A percentile compares a stretch with the other conserved stretches of the same genome.
phyloP scores from a whole-genome alignment of 2,888 invertebrate genomes.

The Agriopis marginaria region DNA sequence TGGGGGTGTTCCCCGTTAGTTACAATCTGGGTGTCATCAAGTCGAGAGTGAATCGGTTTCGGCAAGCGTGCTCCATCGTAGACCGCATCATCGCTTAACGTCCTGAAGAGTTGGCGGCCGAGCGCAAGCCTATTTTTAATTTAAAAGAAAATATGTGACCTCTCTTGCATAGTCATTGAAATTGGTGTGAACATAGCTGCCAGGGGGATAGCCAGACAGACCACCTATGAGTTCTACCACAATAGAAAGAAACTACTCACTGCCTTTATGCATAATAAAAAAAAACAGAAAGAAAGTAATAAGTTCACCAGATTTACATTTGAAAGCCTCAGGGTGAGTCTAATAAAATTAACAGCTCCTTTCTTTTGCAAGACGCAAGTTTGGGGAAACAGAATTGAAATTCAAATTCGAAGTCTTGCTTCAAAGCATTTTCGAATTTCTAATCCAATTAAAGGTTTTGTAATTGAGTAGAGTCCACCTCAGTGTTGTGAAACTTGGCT shows the following conservation, averaged over 20 bases:
- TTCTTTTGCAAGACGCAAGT: conserved; percentile 66
- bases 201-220: too few relatives aligned
- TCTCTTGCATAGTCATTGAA: too few relatives aligned
- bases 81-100: too few relatives aligned
- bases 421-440: conserved; percentile 65
- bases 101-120: too few relatives aligned
- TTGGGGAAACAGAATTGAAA: conserved; percentile 75
- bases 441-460: conserved; percentile 75
- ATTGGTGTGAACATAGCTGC: not conserved
- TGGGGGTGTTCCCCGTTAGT: too few relatives aligned
- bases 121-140: too few relatives aligned
- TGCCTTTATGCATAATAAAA: not conserved
- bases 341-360: conserved; percentile 80
- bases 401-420: conserved; percentile 78
- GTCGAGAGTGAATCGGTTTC: too few relatives aligned
- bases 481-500: conserved; percentile 26
- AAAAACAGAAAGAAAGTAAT: conserved; percentile 27
- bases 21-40: too few relatives aligned
- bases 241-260: not conserved
- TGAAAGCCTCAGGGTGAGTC: conserved; percentile 67
- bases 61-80: too few relatives aligned
- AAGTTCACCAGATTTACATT: conserved; percentile 39
- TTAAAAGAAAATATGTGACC: too few relatives aligned
- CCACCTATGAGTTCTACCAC: not conserved
- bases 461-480: conserved; percentile 80